Percentiles rank a stretch among this genome's conserved stretches.
Conservation (phyloP, 1,140 invertebrate genomes). For the Mesaphorura yosii region DNA sequence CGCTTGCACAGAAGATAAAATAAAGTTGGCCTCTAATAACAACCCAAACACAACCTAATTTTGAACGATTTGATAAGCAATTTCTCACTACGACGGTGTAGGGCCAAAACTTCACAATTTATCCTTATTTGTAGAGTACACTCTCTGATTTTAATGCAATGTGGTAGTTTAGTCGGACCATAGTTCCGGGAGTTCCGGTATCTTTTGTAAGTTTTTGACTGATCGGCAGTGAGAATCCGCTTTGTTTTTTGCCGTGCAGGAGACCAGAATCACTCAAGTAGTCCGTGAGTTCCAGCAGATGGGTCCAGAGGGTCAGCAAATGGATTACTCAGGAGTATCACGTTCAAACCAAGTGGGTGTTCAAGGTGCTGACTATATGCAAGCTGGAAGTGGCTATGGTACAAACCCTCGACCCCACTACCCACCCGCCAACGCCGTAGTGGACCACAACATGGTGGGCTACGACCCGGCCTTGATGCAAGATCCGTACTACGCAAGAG, state of each 20-base stretch:
- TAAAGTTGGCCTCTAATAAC: no score
- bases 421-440: constrained; percentile 11
- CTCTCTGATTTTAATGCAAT: background rate
- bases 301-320: constrained; percentile 47
- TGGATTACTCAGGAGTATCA: constrained; percentile 35
- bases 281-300: constrained; percentile 50
- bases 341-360: constrained; percentile 32
- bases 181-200: no score
- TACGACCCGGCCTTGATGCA: constrained; percentile 26
- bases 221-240: background rate
- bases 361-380: constrained; percentile 29
- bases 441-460: constrained; percentile 11
- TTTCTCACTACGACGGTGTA: no score
- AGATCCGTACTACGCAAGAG: constrained; percentile 27
- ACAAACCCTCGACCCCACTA: constrained; percentile 25
- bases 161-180: no score
- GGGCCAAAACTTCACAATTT: no score
- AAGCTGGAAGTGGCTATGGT: constrained; percentile 26
- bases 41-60: no score
- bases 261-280: constrained; percentile 38
- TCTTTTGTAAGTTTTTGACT: no score
- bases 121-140: background rate
- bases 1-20: no score
- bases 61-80: no score
- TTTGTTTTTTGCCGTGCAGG: constrained; percentile 13